These are phyloP conservation scores for Panthera tigris DNA, from an alignment of 2,113 vertebrate genomes.

Conservation along the genomic window DNA sequence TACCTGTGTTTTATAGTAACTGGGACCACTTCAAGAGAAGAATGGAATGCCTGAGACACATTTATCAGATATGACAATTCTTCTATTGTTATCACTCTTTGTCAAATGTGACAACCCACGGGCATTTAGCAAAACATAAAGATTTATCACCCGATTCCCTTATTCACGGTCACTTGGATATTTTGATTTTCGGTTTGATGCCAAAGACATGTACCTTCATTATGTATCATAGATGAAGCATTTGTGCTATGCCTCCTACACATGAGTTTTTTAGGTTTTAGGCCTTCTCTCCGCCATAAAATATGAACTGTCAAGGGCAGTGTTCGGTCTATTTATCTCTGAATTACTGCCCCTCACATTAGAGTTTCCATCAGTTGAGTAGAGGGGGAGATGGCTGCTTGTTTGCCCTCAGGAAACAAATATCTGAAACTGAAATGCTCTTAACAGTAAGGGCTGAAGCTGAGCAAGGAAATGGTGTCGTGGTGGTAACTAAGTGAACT, in stretches of 20 bases:
- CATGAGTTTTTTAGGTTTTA: slow-evolving; percentile 53
- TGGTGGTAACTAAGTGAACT: not conserved
- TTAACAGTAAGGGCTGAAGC: not conserved
- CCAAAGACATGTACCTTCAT: slow-evolving; percentile 1
- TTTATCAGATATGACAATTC: slow-evolving; percentile 37
- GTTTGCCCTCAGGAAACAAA: slow-evolving; percentile 69
- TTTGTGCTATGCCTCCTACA: slow-evolving; percentile 46
- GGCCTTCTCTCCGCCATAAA: slow-evolving; percentile 57
- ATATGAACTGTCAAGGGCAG: slow-evolving; percentile 64
- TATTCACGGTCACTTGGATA: slow-evolving; percentile 52
- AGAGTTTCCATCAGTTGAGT: slow-evolving; percentile 62
- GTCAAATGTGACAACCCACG: slow-evolving; percentile 17
- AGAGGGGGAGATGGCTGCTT: slow-evolving; percentile 39
- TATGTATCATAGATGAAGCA: not conserved
- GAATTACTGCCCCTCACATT: slow-evolving; percentile 77
- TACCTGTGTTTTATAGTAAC: slow-evolving; percentile 56
- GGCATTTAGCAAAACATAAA: slow-evolving; percentile 72
- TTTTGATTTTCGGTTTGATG: slow-evolving; percentile 60
- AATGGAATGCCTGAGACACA: not conserved
- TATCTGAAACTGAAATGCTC: slow-evolving; percentile 46
- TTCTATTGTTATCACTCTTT: slow-evolving; percentile 5
- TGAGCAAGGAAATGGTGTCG: not conserved
- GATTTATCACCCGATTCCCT: slow-evolving; percentile 58
- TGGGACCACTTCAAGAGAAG: not conserved
- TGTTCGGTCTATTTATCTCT: slow-evolving; percentile 76